These are phyloP conservation scores for Atherinosoma microstoma DNA, from an alignment of 2,797 vertebrate species.

Conservation along the genomic window DNA sequence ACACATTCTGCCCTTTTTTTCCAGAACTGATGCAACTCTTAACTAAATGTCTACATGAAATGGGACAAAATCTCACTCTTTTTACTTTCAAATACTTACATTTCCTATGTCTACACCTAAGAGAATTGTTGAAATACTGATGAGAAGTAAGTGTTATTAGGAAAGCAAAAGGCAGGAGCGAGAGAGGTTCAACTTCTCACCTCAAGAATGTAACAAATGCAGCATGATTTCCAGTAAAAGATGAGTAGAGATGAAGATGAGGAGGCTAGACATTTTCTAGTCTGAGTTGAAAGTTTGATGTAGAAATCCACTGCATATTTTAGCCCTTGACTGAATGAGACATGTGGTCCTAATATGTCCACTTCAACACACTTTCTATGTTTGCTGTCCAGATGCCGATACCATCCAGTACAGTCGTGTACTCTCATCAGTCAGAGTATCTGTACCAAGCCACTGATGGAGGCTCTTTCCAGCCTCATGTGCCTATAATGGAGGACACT, in stretches of 20 bases:
- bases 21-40: no score
- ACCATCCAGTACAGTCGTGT: conserved; percentile 48
- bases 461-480: conserved; percentile 30
- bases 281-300: not conserved
- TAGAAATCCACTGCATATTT: no score
- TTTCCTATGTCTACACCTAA: no score
- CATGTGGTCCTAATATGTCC: not conserved
- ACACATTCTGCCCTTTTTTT: no score
- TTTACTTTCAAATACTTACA: no score
- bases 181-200: no score
- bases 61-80: no score
- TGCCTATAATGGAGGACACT: conserved; percentile 42
- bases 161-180: no score
- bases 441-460: conserved; percentile 55
- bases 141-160: no score
- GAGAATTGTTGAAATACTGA: no score
- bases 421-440: conserved; percentile 64
- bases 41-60: no score
- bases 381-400: conserved; percentile 49
- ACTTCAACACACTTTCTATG: not conserved
- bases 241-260: not conserved
- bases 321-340: no score
- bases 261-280: not conserved
- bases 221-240: not conserved
- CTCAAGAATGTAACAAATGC: not conserved